These are phyloP conservation scores for Arctopsyche grandis DNA, from an alignment of 1,140 invertebrate species.

Conservation along the genomic window DNA sequence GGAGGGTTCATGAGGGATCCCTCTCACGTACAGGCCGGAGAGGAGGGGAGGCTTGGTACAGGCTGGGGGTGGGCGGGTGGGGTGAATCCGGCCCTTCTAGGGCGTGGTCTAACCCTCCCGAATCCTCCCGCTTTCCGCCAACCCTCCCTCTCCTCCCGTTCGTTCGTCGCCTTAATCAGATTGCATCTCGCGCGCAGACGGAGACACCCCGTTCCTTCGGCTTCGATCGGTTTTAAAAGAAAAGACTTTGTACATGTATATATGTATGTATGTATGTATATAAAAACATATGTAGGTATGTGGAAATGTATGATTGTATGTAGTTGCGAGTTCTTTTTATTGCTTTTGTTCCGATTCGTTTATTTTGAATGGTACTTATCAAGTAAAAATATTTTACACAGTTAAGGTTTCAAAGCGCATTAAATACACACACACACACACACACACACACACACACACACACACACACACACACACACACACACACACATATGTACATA, in stretches of 20 bases:
- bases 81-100: background rate
- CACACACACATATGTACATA: too few relatives aligned
- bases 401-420: too few relatives aligned
- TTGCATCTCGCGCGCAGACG: slow-evolving; percentile 26
- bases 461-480: too few relatives aligned
- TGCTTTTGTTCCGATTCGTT: too few relatives aligned
- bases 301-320: too few relatives aligned
- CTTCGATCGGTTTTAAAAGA: background rate
- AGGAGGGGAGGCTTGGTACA: background rate
- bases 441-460: too few relatives aligned
- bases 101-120: slow-evolving; percentile 22
- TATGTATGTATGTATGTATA: background rate
- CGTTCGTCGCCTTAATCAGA: slow-evolving; percentile 32
- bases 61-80: background rate
- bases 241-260: background rate
- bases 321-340: too few relatives aligned
- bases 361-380: too few relatives aligned
- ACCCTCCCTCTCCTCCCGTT: background rate
- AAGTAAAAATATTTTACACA: too few relatives aligned
- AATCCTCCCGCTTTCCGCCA: background rate
- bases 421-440: too few relatives aligned
- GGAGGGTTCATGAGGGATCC: slow-evolving; percentile 33
- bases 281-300: background rate
- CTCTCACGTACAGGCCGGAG: slow-evolving; percentile 27
- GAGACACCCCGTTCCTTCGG: slow-evolving; percentile 19